Percentiles rank a stretch among this genome's conserved stretches.
These are phyloP conservation scores for Diachrysia chrysitis DNA, from an alignment of 2,888 invertebrate species.

Conservation along the genomic window DNA sequence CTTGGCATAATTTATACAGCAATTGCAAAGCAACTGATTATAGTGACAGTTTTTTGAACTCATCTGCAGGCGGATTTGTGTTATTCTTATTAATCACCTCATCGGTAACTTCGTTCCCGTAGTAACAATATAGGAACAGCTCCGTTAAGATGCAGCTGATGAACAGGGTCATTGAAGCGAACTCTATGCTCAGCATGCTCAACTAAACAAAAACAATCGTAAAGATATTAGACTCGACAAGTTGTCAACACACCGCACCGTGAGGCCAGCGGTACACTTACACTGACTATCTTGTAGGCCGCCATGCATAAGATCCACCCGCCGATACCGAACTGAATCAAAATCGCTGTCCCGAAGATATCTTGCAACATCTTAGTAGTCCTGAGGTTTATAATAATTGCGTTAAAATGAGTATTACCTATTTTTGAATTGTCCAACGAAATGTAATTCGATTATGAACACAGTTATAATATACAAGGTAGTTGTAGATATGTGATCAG, in stretches of 20 bases:
- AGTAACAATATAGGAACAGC: slow-evolving; percentile 89
- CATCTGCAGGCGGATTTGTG: too few relatives aligned
- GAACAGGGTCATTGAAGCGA: slow-evolving; percentile 87
- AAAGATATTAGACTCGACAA: neutral
- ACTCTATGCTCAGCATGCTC: slow-evolving; percentile 78
- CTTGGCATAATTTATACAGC: too few relatives aligned
- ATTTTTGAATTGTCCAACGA: too few relatives aligned
- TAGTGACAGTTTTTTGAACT: too few relatives aligned
- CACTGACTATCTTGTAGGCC: slow-evolving; percentile 80
- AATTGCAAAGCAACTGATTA: too few relatives aligned
- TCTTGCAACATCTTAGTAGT: slow-evolving; percentile 70
- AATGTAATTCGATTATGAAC: too few relatives aligned
- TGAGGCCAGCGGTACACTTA: slow-evolving; percentile 59
- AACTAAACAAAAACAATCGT: slow-evolving; percentile 63
- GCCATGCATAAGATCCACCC: slow-evolving; percentile 86
- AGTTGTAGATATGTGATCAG: too few relatives aligned
- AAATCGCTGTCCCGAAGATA: slow-evolving; percentile 76
- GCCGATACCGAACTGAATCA: slow-evolving; percentile 82
- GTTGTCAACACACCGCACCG: too few relatives aligned
- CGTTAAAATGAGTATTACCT: neutral
- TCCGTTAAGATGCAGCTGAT: slow-evolving; percentile 88
- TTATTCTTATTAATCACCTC: slow-evolving; percentile 76
- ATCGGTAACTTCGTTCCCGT: slow-evolving; percentile 88
- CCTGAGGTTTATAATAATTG: slow-evolving; percentile 59
- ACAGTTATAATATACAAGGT: too few relatives aligned